Base-by-base conservation (phyloP, 2,797 vertebrate species). In the Geotrypetes seraphini region DNA sequence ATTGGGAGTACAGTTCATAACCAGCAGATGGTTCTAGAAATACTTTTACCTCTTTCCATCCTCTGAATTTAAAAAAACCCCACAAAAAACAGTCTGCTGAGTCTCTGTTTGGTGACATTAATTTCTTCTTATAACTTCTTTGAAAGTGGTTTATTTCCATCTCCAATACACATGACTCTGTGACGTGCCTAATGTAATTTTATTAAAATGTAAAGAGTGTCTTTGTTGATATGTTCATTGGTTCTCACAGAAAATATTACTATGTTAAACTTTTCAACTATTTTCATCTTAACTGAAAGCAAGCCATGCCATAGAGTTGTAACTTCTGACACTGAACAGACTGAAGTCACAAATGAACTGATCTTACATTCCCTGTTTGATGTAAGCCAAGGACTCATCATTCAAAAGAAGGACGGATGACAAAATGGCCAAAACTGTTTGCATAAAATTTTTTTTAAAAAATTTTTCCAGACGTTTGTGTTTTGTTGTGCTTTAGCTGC, bases 101-200 rank as follows among this genome's bases (percentile, higher is more conserved):
- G 70, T 66, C 57, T 56, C 51, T 59, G 53, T 63, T 59, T 55
- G 58, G 65, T 57, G 44, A 5, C 26, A 28, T 43, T 69, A 57
- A 74, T 72, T 73, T 62, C 36, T 55, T 57, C 59, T 38, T 63
- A 42, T 50, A 66, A 56, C 65, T 59, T 55, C 55, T 60, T 43
- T 39, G 68, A 75, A 72, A 61, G 62, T n/a, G n/a, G n/a, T n/a
- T n/a, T n/a, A n/a, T n/a, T n/a, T n/a, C n/a, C n/a, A n/a, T 69
- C 60, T 56, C 50, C 44, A 70, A 74, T 75, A 74, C 66, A 63
- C 74, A 60, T 73, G 60, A 68, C 43, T 67, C 60, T 40, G 0
- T 50, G 50, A 46, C 69, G 70, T 61, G 57, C 52, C 63, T 72
- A 62, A 65, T 59, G 70, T 75, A 62, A 70, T 78, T 66, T 70